A percentile compares a stretch with the other conserved stretches of the same genome.
These are phyloP conservation scores for Phylloscopus collybita DNA, from an alignment of 2,797 vertebrate species.

Conservation along the genomic window DNA sequence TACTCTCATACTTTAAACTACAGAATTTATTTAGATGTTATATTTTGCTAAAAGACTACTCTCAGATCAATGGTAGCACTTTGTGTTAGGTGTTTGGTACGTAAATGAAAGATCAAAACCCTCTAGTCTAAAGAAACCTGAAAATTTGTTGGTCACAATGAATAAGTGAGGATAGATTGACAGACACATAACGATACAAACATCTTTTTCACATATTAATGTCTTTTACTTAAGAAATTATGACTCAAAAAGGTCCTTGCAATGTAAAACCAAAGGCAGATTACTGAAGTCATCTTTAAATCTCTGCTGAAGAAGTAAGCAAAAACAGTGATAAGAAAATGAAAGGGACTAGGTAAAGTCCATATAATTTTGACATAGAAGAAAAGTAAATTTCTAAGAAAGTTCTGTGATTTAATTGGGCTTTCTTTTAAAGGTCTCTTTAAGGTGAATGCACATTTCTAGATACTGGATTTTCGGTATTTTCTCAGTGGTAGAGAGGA, in stretches of 20 bases:
- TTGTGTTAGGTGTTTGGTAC: background rate
- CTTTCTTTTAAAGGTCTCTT: background rate
- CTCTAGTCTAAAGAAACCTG: background rate
- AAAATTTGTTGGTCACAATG: background rate
- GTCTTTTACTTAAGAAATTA: background rate
- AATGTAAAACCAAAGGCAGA: background rate
- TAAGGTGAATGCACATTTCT: background rate
- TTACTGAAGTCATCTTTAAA: background rate
- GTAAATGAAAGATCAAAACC: background rate
- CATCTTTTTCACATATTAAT: background rate
- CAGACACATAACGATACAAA: background rate
- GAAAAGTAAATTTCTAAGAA: background rate
- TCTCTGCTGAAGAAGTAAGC: background rate
- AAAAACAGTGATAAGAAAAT: background rate
- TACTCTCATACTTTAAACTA: background rate
- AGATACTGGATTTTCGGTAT: background rate
- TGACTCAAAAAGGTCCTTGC: background rate
- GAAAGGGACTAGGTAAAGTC: background rate
- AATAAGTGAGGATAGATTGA: background rate
- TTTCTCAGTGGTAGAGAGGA: background rate
- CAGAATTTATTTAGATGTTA: background rate
- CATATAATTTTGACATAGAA: background rate
- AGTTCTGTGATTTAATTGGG: background rate
- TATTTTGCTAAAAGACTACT: background rate
- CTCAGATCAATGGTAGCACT: background rate